Evolutionary conservation across 2,113 vertebrate genomes (phyloP), one percentile per base, ranked within the genome.

Genomic region (Ammodytes marinus): DNA sequence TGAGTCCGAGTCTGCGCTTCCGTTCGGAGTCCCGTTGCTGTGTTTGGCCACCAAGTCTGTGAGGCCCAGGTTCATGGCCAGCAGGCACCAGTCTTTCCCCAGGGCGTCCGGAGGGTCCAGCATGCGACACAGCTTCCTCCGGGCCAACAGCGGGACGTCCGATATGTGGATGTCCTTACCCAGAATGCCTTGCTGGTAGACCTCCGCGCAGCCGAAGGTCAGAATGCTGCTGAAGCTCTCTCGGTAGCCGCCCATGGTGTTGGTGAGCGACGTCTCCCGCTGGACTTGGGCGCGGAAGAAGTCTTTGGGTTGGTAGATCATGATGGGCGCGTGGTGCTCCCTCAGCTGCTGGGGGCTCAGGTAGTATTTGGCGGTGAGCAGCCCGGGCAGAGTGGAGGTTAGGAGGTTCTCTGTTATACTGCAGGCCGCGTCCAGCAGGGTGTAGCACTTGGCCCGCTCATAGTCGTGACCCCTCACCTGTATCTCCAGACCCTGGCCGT

Each of bases 21-120:
- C 96, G 4, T 95, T 96, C 40, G 88, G 93, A 74, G 88, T 94
- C 54, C 87, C 92, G 9, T 63, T 85, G 87, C 98, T 96, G 80
- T 98, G 95, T 82, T 97, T 98, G 74, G 98, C 98, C 89, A 99
- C 97, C 67, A 99, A 92, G 4, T 99, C 97, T 0, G 96, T 96
- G 58, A 99, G 97, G 77, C 98, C 97, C 66, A 99, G 92, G 94
- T 99, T 99, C 97, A 99, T 99, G 87, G 98, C 98, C 42, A 99
- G 95, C 91, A 99, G 96, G 93, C 98, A 99, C 98, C 98, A 99
- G 82, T 99, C 98, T 90, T 99, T 99, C 61, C 98, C 98, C 91
- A 99, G 95, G 40, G 98, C 96, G 85, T 99, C 98, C 0, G 97
- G 98, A 0, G 97, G 97, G 95, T 99, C 98, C 88, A 99, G 92